Evolutionary conservation across 92 coral and sea anemone species (phyloP).

Genomic region (Zoanthus gigantus): DNA sequence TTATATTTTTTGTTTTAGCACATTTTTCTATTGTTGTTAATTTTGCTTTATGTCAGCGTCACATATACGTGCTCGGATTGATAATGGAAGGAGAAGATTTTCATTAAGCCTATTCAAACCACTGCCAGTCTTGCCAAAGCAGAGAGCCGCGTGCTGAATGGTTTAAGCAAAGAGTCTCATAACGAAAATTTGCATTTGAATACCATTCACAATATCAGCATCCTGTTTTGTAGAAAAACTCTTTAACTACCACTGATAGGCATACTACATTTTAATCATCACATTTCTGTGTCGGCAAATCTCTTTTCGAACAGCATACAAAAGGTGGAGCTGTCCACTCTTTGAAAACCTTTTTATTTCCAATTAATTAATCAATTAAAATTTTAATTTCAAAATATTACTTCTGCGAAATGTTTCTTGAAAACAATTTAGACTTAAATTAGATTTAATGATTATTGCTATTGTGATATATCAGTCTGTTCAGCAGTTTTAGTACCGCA

Average conservation of each 20-base stretch:
- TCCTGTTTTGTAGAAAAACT: not conserved
- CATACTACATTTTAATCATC: not conserved
- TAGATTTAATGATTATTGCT: no score
- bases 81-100: not conserved
- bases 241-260: not conserved
- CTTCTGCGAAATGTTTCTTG: not conserved
- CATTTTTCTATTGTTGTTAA: not conserved
- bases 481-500: no score
- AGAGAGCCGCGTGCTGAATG: not conserved
- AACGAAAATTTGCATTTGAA: conserved; percentile 6
- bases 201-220: not conserved
- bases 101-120: not conserved
- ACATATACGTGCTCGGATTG: not conserved
- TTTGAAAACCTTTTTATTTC: conserved; percentile 4
- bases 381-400: not conserved
- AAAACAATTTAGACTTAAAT: no score
- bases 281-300: not conserved
- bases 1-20: not conserved
- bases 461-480: no score
- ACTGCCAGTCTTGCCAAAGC: not conserved
- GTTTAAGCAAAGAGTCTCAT: not conserved
- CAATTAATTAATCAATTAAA: not conserved
- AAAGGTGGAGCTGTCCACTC: not conserved
- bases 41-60: not conserved
- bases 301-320: not conserved